phyloP scores from a whole-genome alignment of 2,113 vertebrate genomes.

The Stigmatopora argus region DNA sequence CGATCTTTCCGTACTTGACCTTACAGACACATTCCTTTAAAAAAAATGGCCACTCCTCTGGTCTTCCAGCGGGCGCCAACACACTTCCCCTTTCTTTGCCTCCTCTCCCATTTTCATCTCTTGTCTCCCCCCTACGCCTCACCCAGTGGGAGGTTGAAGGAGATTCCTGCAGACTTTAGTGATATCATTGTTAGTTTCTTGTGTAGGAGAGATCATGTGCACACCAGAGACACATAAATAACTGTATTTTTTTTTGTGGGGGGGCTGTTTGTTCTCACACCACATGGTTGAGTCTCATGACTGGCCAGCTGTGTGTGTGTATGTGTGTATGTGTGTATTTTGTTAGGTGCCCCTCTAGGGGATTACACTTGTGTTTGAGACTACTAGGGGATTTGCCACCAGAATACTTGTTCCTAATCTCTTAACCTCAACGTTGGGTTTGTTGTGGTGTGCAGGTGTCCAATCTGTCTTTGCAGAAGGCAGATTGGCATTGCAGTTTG shows the following conservation, averaged over 20 bases:
- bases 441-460: background rate
- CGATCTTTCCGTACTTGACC: conserved; percentile 19
- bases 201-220: conserved; percentile 21
- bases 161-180: conserved; percentile 46
- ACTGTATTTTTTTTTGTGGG: background rate
- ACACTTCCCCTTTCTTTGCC: conserved; percentile 43
- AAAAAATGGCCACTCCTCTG: conserved; percentile 7
- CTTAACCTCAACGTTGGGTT: background rate
- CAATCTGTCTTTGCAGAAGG: too few species aligned
- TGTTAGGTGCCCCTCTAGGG: conserved; percentile 24
- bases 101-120: conserved; percentile 41
- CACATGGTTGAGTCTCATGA: conserved; percentile 39
- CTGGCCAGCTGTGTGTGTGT: conserved; percentile 24
- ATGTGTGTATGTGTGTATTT: conserved; percentile 10
- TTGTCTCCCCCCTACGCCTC: conserved; percentile 31
- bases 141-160: conserved; percentile 46
- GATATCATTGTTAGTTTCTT: conserved; percentile 58
- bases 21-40: conserved; percentile 18
- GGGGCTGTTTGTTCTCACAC: conserved; percentile 41
- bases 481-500: too few species aligned
- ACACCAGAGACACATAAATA: conserved; percentile 32
- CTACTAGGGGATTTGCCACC: conserved; percentile 1
- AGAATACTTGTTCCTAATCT: background rate
- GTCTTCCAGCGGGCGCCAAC: conserved; percentile 41
- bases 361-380: conserved; percentile 33